Evolutionary conservation across 2,797 vertebrate species (phyloP), one percentile per base, ranked within the genome.

Genomic region (Halcyon badia): DNA sequence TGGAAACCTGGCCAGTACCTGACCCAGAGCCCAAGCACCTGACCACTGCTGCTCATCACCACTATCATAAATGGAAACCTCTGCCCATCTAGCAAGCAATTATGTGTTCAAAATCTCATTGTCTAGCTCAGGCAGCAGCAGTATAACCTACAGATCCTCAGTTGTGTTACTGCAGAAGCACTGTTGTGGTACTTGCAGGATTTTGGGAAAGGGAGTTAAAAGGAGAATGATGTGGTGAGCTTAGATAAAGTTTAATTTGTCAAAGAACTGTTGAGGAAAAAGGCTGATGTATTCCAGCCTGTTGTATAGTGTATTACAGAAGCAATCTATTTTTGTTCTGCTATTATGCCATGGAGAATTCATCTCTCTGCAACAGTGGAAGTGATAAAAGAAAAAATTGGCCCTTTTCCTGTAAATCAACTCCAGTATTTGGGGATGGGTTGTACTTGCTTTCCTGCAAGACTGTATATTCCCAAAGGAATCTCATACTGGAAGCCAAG

Each of bases 251-350:
- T 95, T 95, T 70, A 62, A 86, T 95, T 96, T 91, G 81, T 92
- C 88, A 89, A 81, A 83, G 88, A 88, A 85, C 24, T 3, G 37
- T 57, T 76, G 83, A 58, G 73, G 71, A 57, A 87, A 91, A 83
- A 56, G 65, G 78, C 65, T 97, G 82, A 87, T 76, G 64, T 60
- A 94, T 91, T 86, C 92, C 78, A 92, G 89, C 31, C 84, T 61
- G 88, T 78, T 92, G 83, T 93, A 39, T 62, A 83, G 95, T 61
- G 42, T 46, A 94, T 87, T 89, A 84, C 78, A 95, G 75, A 83
- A 82, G 80, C 87, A 92, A 95, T 95, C 75, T 91, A 95, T 96
- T 97, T 95, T 90, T 94, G 95, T 91, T 94, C 89, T 89, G 95
- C 87, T 81, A 82, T 90, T 95, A 90, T 70, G 82, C 87, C 75